Evolutionary conservation across 1,140 invertebrate genomes (phyloP).

Genomic region (Octopus bimaculoides): DNA sequence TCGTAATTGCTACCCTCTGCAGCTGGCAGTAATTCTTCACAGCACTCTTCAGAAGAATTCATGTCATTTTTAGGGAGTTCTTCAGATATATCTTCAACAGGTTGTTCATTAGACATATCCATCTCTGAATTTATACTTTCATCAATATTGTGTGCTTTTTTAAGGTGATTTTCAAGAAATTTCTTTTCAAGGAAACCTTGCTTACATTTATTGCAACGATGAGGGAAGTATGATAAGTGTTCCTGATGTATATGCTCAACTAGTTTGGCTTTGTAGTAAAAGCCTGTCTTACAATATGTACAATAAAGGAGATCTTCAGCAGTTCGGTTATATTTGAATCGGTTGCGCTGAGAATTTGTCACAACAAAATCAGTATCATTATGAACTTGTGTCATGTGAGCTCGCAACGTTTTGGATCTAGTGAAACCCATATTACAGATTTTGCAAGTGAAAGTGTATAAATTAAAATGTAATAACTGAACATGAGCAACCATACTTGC

Average conservation of each 20-base stretch:
- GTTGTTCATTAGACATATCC: slow-evolving; percentile 4
- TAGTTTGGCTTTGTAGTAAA: slow-evolving; percentile 41
- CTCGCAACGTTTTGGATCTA: slow-evolving; percentile 23
- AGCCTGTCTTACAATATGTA: slow-evolving; percentile 34
- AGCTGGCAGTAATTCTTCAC: not conserved
- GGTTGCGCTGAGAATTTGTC: slow-evolving; percentile 11
- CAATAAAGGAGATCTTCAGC: slow-evolving; percentile 39
- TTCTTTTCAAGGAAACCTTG: slow-evolving; percentile 39
- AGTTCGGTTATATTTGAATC: slow-evolving; percentile 33
- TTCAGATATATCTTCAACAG: not conserved
- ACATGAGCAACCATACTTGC: slow-evolving; percentile 38
- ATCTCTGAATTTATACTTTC: slow-evolving; percentile 2
- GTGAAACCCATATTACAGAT: slow-evolving; percentile 33
- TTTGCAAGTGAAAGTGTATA: slow-evolving; percentile 36
- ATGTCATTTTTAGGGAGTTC: not conserved
- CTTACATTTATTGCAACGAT: slow-evolving; percentile 34
- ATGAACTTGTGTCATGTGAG: slow-evolving; percentile 37
- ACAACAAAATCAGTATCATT: slow-evolving; percentile 22
- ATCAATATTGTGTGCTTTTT: slow-evolving; percentile 29
- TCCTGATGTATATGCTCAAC: slow-evolving; percentile 41
- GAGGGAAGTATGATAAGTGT: slow-evolving; percentile 39
- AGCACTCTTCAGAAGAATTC: not conserved
- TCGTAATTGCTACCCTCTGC: not conserved
- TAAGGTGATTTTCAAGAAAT: slow-evolving; percentile 32
- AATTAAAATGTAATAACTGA: slow-evolving; percentile 36